Evolutionary conservation across 1,140 invertebrate genomes (phyloP), one percentile per base, ranked within the genome.

Genomic region (Ctenoplectra terminalis): DNA sequence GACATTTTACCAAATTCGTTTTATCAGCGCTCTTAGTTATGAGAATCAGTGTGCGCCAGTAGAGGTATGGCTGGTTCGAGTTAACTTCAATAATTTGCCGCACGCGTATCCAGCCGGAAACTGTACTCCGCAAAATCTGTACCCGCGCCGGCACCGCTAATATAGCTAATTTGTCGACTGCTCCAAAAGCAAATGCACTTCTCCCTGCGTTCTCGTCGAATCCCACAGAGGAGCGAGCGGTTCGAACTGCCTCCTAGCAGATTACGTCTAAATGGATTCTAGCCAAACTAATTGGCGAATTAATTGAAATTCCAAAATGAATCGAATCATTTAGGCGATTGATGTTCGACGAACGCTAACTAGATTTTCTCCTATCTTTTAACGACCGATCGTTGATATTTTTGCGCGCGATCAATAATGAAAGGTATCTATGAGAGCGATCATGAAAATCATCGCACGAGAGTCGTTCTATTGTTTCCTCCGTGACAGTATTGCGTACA

Each of bases 211-310:
- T 82, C 73, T 56, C 70, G 34, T 78, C 34, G 77, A 56, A 78
- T 87, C 70, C 70, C 66, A 64, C 72, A 56, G 63, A 87, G 86
- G 61, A 82, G 67, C 67, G 72, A 79, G 78, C 77, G 80, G 79
- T 60, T 61, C 71, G 56, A 82, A 76, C 80, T 81, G 75, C 63
- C 78, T 83, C 66, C 88, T 73, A 83, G 58, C 83, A 86, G 88
- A 90, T 89, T 90, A 90, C 81, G 87, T 88, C 88, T 86, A 88
- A 90, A 90, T 89, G 81, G 88, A 89, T 87, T 88, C 63, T 81
- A 78, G 70, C 46, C 77, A 43, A 34, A 70, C 85, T 90, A 90
- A 90, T 90, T 89, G 88, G 73, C 83, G 86, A 90, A 90, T 90
- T 90, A 90, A 90, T 90, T 85, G 87, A 82, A 87, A 90, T 82